phyloP scores from a whole-genome alignment of 2,797 vertebrate species.

The Heliangelus exortis region DNA sequence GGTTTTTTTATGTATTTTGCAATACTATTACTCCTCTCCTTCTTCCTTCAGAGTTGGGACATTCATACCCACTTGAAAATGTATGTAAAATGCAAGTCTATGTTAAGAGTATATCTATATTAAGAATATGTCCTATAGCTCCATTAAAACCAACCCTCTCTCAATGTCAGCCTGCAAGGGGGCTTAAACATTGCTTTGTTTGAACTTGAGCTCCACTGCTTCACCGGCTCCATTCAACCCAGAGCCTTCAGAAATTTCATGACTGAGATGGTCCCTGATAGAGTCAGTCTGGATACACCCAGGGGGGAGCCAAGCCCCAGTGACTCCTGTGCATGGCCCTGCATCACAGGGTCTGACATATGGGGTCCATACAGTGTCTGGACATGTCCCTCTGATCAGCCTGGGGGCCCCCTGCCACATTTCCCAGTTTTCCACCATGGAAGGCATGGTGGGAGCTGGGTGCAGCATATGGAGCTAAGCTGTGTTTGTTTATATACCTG shows the following conservation, averaged over 20 bases:
- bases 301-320: background rate
- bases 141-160: background rate
- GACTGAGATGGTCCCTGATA: rapidly evolving
- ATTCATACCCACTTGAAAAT: background rate
- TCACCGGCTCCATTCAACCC: background rate
- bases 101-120: no score
- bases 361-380: background rate
- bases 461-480: background rate
- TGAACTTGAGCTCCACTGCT: background rate
- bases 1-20: background rate
- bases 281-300: rapidly evolving
- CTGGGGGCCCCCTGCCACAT: background rate
- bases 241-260: background rate
- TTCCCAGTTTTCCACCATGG: background rate
- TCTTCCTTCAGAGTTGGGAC: background rate
- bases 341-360: rapidly evolving
- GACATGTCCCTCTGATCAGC: background rate
- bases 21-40: background rate
- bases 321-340: background rate
- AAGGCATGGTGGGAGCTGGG: background rate
- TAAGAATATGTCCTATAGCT: background rate
- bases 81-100: background rate
- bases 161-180: background rate
- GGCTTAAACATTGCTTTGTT: background rate
- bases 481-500: conserved; percentile 31